A percentile compares a stretch with the other conserved stretches of the same genome.
phyloP scores from a whole-genome alignment of 1,140 invertebrate species.

The Nasonia giraulti region DNA sequence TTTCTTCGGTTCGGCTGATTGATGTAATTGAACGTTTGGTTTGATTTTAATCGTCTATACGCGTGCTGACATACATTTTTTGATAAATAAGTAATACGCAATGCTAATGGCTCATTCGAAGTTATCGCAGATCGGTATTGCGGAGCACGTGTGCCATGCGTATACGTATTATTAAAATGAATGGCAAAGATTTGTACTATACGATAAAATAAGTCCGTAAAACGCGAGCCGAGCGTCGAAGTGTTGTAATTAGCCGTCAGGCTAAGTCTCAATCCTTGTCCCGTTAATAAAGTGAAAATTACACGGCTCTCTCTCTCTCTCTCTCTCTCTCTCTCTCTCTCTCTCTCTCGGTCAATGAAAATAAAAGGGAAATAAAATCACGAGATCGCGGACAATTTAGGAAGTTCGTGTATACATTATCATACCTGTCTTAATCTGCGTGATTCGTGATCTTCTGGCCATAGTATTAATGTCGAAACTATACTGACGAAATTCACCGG shows the following conservation, averaged over 20 bases:
- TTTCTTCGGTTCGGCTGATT: too few relatives aligned
- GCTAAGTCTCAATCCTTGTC: constrained; percentile 6
- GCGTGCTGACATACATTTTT: too few relatives aligned
- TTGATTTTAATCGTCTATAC: too few relatives aligned
- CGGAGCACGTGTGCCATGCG: neutral
- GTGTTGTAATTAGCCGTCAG: neutral
- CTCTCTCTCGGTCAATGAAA: neutral
- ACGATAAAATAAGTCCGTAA: neutral
- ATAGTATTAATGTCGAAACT: too few relatives aligned
- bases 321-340: too few relatives aligned
- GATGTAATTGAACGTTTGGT: too few relatives aligned
- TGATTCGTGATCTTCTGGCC: neutral
- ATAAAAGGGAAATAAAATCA: neutral
- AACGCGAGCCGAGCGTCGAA: too few relatives aligned
- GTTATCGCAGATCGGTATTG: too few relatives aligned
- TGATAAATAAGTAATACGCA: too few relatives aligned
- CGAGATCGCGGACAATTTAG: neutral
- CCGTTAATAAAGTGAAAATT: neutral
- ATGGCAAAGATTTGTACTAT: neutral
- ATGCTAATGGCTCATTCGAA: too few relatives aligned
- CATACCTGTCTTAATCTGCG: neutral
- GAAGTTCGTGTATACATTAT: neutral
- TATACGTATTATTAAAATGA: constrained; percentile 4
- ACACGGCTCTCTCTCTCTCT: neutral
- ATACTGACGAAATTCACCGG: neutral